Percentiles rank a stretch among this genome's conserved stretches.
These are phyloP conservation scores for Lithodes maja DNA, from an alignment of 2,888 invertebrate genomes.

Conservation along the genomic window DNA sequence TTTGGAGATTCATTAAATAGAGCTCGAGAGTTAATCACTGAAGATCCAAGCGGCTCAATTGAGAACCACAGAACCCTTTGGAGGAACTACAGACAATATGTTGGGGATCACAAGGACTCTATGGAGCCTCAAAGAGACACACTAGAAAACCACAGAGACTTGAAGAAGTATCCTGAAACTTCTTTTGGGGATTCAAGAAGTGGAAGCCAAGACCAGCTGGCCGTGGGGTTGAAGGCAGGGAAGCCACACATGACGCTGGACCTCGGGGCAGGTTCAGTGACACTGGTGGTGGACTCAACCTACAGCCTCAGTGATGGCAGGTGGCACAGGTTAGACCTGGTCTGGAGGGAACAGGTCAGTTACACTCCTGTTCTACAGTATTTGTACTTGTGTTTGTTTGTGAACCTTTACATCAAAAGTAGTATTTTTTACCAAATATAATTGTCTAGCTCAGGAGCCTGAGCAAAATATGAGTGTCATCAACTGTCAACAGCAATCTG, in stretches of 20 bases:
- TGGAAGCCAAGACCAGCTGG: not conserved
- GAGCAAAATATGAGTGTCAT: too few species aligned
- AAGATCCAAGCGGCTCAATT: not conserved
- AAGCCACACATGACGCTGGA: not conserved
- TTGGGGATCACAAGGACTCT: not conserved
- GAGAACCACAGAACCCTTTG: too few species aligned
- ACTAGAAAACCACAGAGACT: not conserved
- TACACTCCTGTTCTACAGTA: too few species aligned
- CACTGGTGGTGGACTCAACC: not conserved
- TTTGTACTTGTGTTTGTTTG: too few species aligned
- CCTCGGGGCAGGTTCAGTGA: not conserved
- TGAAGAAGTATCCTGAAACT: not conserved
- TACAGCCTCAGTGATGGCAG: not conserved
- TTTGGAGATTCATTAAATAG: too few species aligned
- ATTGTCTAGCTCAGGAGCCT: too few species aligned
- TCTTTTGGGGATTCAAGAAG: not conserved
- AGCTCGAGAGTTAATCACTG: not conserved
- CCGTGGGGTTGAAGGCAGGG: not conserved
- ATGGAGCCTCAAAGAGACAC: not conserved
- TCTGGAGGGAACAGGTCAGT: not conserved
- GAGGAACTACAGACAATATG: too few species aligned
- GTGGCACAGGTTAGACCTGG: constrained; percentile 11
- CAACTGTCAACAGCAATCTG: too few species aligned
- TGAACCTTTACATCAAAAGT: too few species aligned
- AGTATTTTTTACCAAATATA: too few species aligned